phyloP scores from a whole-genome alignment of 2,888 invertebrate species.

The Chymomyza procnemis region DNA sequence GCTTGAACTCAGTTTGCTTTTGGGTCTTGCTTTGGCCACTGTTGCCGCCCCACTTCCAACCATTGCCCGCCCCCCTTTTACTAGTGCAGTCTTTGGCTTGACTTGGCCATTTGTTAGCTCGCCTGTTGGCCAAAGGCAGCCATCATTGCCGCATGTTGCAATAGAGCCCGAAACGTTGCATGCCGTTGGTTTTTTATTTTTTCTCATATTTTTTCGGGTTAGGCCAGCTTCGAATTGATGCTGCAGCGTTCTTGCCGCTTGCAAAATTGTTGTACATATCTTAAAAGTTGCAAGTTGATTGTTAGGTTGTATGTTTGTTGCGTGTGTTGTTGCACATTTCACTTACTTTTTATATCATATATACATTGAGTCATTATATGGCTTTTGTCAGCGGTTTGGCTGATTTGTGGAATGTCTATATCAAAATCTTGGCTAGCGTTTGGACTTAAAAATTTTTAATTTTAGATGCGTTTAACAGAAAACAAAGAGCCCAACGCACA shows the following conservation, averaged over 20 bases:
- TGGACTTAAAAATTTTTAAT: too few relatives aligned
- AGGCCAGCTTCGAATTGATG: neutral
- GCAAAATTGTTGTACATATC: neutral
- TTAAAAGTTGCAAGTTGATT: constrained; percentile 54
- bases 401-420: too few relatives aligned
- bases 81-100: neutral
- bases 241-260: neutral
- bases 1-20: constrained; percentile 7
- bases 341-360: neutral
- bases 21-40: neutral
- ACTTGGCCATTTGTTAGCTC: neutral
- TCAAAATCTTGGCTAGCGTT: too few relatives aligned
- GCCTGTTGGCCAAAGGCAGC: neutral
- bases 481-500: too few relatives aligned
- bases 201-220: constrained; percentile 17
- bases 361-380: too few relatives aligned
- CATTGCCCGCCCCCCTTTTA: neutral
- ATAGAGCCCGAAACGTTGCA: neutral
- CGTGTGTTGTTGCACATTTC: neutral
- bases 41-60: neutral
- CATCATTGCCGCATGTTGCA: neutral
- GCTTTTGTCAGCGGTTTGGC: too few relatives aligned
- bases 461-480: too few relatives aligned
- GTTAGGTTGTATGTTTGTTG: constrained; percentile 30
- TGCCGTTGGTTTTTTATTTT: constrained; percentile 11